Base-by-base conservation (phyloP, 2,888 invertebrate genomes). In the Dexiosoma caninum region DNA sequence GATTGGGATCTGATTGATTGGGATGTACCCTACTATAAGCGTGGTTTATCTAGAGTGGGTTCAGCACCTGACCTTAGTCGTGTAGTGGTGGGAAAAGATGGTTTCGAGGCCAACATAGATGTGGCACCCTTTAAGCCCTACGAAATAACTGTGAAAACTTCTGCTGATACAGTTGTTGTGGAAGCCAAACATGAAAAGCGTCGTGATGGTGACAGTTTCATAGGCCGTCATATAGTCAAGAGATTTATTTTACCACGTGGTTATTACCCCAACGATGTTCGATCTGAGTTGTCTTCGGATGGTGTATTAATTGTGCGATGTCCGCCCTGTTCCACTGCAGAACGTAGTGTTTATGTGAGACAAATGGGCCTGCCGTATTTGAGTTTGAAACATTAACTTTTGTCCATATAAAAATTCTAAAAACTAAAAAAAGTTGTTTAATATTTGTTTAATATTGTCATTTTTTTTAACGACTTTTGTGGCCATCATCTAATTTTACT, bases 221-320 rank as follows among this genome's bases (percentile, higher is more conserved):
- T 97, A 67, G 95, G 96, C 5, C 92, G 96, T 16, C 96, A 96
- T 88, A 96, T 96, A 88, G 93, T 92, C 2, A 92, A 96, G 81
- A 91, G 92, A 53, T 95, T 95, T 86, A 90, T 94, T 84, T 90
- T 95, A 46, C 95, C 95, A 0, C 90, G 92, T 23, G 93, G 92
- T 35, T 93, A 93, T 84, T 94, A 96, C 82, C 92, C 94, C 7
- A 92, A 93, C 8, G 93, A 94, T 84, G 92, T 97, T 1, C 92
- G 93, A 59, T 95, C 96, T 74, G 88, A 89, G 74, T 85, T 89
- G 27, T 85, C 89, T 64, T 87, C 89, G 92, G 96, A 96, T 87
- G 96, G 96, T 12, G 93, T 96, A 53, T 91, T 95, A 49, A 95
- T 94, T 0, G 93, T 96, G 42, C 92, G 93, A 9, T 95, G 94